Conservation (phyloP, 2,113 vertebrate species). For the Chlamydotis undulata region DNA sequence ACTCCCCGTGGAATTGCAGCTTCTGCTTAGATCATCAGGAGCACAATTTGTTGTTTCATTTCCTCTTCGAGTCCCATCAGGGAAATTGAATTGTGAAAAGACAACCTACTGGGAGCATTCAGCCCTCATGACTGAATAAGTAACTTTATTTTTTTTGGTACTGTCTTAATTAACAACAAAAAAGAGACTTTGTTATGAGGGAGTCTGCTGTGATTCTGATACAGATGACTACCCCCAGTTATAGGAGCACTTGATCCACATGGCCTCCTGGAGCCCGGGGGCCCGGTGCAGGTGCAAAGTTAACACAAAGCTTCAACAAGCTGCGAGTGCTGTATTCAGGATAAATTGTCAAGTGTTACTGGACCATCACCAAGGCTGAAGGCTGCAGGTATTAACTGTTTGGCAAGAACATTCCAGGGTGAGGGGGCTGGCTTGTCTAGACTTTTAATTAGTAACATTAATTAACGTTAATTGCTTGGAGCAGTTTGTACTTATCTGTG, state of each 20-base stretch:
- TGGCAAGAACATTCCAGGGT: not conserved
- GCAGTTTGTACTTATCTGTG: not conserved
- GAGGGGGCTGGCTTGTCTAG: not conserved
- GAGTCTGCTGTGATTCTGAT: slow-evolving; percentile 65
- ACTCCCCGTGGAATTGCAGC: slow-evolving; percentile 64
- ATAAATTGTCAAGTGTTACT: not conserved
- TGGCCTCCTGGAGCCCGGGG: slow-evolving; percentile 1
- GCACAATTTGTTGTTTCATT: slow-evolving; percentile 80
- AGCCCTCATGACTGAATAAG: slow-evolving; percentile 70
- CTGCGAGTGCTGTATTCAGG: not conserved
- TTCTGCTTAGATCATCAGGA: slow-evolving; percentile 79
- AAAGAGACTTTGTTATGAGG: slow-evolving; percentile 69
- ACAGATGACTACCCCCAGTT: slow-evolving; percentile 61
- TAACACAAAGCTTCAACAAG: slow-evolving; percentile 39
- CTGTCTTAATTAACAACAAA: slow-evolving; percentile 79
- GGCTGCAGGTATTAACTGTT: not conserved
- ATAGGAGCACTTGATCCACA: slow-evolving; percentile 57
- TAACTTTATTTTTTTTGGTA: slow-evolving; percentile 73
- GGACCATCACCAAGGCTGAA: not conserved
- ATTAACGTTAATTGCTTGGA: not conserved
- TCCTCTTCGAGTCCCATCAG: slow-evolving; percentile 73
- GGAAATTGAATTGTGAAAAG: slow-evolving; percentile 77
- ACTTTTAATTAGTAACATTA: slow-evolving; percentile 22
- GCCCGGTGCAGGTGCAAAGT: slow-evolving; percentile 60
- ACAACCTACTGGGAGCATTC: slow-evolving; percentile 75